phyloP scores from a whole-genome alignment of 2,113 vertebrate species.

The Pitta sordida region DNA sequence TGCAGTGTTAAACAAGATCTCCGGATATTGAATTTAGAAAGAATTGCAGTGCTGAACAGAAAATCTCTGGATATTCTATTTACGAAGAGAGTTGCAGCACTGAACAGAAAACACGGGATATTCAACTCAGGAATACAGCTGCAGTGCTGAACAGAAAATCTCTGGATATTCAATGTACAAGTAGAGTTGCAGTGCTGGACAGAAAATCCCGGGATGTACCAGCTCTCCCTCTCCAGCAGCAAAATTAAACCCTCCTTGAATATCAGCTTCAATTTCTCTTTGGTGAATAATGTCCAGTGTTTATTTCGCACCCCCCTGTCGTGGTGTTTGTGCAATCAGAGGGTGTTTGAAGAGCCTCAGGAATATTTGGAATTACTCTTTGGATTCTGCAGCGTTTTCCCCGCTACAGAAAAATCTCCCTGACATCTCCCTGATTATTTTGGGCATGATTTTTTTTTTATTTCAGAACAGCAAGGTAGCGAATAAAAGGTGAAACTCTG shows the following conservation, averaged over 20 bases:
- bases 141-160: too few relatives aligned
- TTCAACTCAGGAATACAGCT: too few relatives aligned
- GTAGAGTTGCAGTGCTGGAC: not conserved
- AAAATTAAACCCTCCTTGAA: not conserved
- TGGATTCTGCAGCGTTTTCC: accelerated
- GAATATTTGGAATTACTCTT: not conserved
- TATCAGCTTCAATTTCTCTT: not conserved
- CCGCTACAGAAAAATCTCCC: not conserved
- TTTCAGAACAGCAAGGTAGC: not conserved
- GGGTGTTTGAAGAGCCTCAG: not conserved
- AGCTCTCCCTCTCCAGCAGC: not conserved
- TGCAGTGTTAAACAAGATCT: too few relatives aligned
- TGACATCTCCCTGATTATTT: not conserved
- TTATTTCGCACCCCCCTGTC: not conserved
- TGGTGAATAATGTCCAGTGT: not conserved
- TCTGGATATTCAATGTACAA: not conserved
- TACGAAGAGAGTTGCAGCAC: not conserved
- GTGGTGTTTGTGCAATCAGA: not conserved
- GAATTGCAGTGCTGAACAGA: too few relatives aligned
- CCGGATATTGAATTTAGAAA: too few relatives aligned
- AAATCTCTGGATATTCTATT: not conserved
- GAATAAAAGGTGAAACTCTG: not conserved
- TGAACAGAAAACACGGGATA: not conserved
- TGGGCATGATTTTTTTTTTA: not conserved
- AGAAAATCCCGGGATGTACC: not conserved